Base-by-base conservation (phyloP, 2,888 invertebrate species). In the Drosophila parthenogenetica region DNA sequence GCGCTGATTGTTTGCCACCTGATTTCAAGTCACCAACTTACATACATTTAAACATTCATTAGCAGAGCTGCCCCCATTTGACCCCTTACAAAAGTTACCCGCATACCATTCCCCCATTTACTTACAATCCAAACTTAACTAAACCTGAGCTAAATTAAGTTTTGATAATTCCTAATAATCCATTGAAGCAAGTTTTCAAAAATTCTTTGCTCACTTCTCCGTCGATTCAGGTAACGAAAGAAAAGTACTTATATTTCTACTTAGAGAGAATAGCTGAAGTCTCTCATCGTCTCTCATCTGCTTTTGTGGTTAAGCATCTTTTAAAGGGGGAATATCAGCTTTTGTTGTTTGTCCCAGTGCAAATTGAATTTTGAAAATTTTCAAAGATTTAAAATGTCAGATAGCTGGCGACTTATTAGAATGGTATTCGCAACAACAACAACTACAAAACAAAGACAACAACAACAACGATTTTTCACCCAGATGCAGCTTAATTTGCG, bases 131-230 rank as follows among this genome's bases (percentile, higher is more conserved):
- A 48, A 45, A 40, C 60, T 53, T 50, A 43, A 57, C 58, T 55
- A 64, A 59, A 75, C 75, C 76, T 83, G 69, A 83, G 84, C 81
- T 81, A 87, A 90, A 89, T 88, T 89, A 90, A 89, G 89, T 89
- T 90, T 81, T 77, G 78, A 84, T 89, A 89, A 89, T 90, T 89
- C 89, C 87, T 79, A 89, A 90, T 89, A 89, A 90, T 90, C 89
- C 81, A 89, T 89, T 90, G 84, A 82, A 69, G 50, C 71, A 89
- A 90, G 79, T 88, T 88, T 80, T 77, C 73, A 62, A 71, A 77
- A 83, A 82, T 82, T 29, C 73, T 79, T 89, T 90, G 89, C 71
- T 85, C 77, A 85, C 75, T 90, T 87, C 64, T 29, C 74, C 62
- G 73, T 68, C 70, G 55, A 71, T 62, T 69, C 71, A 70, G 81